Percentiles rank a stretch among this genome's conserved stretches.
phyloP scores from a whole-genome alignment of 2,888 invertebrate species.

The Augochlorella aurata region DNA sequence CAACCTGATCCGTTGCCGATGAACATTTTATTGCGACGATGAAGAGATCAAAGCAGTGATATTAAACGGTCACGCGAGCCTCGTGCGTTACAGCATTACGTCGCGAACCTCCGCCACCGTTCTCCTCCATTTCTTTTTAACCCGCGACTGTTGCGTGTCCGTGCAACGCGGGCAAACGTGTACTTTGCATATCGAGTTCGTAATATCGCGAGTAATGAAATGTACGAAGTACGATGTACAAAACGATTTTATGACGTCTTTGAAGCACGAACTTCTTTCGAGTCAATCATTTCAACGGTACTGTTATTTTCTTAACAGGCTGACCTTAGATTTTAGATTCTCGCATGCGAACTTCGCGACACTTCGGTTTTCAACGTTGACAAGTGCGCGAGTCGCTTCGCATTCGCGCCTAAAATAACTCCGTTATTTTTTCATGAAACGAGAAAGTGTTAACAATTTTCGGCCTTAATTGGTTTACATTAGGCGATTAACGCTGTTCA shows the following conservation, averaged over 20 bases:
- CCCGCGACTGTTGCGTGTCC: neutral
- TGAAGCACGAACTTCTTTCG: neutral
- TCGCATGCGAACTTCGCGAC: neutral
- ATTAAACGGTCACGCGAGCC: slow-evolving; percentile 48
- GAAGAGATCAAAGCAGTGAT: slow-evolving; percentile 43
- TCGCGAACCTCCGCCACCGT: neutral
- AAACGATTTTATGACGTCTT: slow-evolving; percentile 5
- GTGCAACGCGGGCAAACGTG: slow-evolving; percentile 2
- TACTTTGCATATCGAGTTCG: slow-evolving; percentile 19
- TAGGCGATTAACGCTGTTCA: too few species aligned
- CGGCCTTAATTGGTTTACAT: too few species aligned
- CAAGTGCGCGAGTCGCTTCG: neutral
- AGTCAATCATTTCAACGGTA: slow-evolving; percentile 2
- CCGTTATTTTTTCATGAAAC: neutral
- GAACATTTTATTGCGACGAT: slow-evolving; percentile 53
- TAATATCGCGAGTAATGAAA: slow-evolving; percentile 7
- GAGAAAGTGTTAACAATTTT: neutral
- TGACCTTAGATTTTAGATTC: neutral
- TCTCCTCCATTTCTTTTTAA: neutral
- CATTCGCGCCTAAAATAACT: neutral
- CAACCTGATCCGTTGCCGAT: slow-evolving; percentile 46
- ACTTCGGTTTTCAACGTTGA: neutral
- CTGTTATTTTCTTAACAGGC: slow-evolving; percentile 1
- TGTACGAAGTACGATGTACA: neutral
- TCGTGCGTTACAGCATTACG: neutral